Evolutionary conservation across 2,888 invertebrate genomes (phyloP).

Genomic region (Sarcophaga rosellei): DNA sequence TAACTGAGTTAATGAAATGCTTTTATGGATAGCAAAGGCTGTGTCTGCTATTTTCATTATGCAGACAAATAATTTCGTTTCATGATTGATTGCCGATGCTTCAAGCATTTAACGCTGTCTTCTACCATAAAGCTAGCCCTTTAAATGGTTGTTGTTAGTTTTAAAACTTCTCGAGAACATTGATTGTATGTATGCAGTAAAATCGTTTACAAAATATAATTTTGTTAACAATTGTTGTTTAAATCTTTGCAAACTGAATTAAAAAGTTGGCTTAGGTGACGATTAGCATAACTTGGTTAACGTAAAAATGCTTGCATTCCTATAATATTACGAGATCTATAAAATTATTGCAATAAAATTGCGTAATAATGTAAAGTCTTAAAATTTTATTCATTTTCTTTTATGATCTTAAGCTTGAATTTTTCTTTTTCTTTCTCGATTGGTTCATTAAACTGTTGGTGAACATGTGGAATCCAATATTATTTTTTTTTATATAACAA

Average conservation of each 20-base stretch:
- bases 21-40: background rate
- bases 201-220: background rate
- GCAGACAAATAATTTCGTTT: background rate
- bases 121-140: constrained; percentile 19
- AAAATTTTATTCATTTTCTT: no score
- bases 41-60: background rate
- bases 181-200: background rate
- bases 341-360: no score
- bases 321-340: no score
- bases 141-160: background rate
- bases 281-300: no score
- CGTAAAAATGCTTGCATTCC: no score
- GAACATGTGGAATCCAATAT: background rate
- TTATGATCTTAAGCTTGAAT: no score
- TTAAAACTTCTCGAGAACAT: background rate
- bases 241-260: no score
- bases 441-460: background rate
- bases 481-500: constrained; percentile 10
- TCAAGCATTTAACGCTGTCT: constrained; percentile 49
- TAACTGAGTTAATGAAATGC: background rate
- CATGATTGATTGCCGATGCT: constrained; percentile 50
- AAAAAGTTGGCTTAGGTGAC: no score
- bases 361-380: no score
- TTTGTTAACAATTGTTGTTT: no score
- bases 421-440: background rate